A percentile compares a stretch with the other conserved stretches of the same genome.
Evolutionary conservation across 2,113 vertebrate species (phyloP).

Genomic region (Epinephelus moara): DNA sequence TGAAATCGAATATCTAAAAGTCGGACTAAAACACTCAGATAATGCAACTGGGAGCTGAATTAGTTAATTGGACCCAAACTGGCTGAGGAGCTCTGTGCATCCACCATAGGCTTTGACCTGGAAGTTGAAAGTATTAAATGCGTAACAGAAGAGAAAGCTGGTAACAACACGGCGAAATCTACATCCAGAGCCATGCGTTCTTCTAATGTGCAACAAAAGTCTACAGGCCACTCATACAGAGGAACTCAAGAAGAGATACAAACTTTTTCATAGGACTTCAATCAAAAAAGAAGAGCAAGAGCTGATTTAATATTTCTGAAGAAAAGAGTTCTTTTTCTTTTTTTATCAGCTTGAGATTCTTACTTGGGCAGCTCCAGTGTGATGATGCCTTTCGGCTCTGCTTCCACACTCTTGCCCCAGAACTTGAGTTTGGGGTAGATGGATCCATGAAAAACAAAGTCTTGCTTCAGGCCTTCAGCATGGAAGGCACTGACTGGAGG

Average conservation of each 20-base stretch:
- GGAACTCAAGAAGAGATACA: conserved; percentile 36
- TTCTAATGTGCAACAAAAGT: background rate
- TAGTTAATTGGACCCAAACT: too few relatives aligned
- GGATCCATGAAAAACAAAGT: conserved; percentile 98
- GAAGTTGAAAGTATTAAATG: too few relatives aligned
- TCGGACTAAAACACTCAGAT: too few relatives aligned
- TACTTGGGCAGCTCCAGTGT: conserved; percentile 98
- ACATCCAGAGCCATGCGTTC: too few relatives aligned
- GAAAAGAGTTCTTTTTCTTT: background rate
- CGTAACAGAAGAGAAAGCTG: too few relatives aligned
- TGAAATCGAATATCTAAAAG: too few relatives aligned
- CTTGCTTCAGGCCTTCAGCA: conserved; percentile 93
- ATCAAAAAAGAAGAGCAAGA: conserved; percentile 29
- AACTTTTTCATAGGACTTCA: conserved; percentile 53
- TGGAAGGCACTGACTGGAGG: conserved; percentile 97
- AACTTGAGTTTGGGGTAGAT: conserved; percentile 99
- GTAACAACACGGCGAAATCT: too few relatives aligned
- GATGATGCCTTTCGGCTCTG: conserved; percentile 95
- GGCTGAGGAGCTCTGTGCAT: too few relatives aligned
- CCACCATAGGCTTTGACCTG: too few relatives aligned
- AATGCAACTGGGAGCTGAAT: too few relatives aligned
- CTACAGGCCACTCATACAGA: background rate
- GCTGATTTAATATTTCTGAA: background rate
- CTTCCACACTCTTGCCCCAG: conserved; percentile 99
- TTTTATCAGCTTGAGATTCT: conserved; percentile 60